Evolutionary conservation across 2,797 vertebrate species (phyloP).

Genomic region (Pteropus rufus): DNA sequence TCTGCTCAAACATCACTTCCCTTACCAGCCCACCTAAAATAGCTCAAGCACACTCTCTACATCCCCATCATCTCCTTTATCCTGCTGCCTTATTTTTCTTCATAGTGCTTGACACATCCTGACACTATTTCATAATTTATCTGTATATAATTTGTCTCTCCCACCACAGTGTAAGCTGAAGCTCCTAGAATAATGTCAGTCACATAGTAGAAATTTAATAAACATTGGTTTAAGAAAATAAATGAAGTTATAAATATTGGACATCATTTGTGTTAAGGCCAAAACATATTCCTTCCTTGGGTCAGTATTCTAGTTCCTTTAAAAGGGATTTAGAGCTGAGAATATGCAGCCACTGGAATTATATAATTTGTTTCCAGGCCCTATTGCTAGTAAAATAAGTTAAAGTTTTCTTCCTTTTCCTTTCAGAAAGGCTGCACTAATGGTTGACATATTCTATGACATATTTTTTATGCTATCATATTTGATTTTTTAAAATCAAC

Average conservation of each 20-base stretch:
- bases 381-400: background rate
- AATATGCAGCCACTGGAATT: background rate
- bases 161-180: background rate
- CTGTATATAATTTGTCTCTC: background rate
- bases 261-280: background rate
- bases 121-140: background rate
- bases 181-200: background rate
- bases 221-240: background rate
- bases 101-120: background rate
- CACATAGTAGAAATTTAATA: background rate
- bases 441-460: background rate
- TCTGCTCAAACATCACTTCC: background rate
- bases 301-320: background rate
- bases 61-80: background rate
- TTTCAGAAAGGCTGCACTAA: conserved; percentile 2
- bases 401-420: background rate
- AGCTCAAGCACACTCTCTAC: background rate
- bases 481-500: conserved; percentile 51
- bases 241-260: background rate
- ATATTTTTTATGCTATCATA: conserved; percentile 40
- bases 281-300: background rate
- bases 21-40: background rate
- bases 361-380: background rate
- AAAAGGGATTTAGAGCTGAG: background rate
- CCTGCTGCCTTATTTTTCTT: background rate